These are phyloP conservation scores for Drosophila maculinotata DNA, from an alignment of 2,888 invertebrate species.

Conservation along the genomic window DNA sequence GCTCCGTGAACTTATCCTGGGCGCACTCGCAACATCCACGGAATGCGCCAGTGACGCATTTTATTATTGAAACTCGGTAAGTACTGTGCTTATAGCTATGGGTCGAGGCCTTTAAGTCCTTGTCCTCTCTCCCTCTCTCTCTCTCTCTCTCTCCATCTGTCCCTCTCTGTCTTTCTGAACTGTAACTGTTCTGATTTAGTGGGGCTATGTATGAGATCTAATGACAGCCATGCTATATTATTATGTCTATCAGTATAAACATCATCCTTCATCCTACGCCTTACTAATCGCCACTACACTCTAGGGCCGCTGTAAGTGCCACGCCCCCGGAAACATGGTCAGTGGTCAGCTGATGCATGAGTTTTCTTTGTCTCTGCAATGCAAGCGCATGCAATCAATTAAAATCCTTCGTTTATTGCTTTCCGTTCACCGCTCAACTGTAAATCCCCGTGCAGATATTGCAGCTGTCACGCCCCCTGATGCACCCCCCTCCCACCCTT, in stretches of 20 bases:
- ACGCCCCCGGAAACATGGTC: slow-evolving; percentile 17
- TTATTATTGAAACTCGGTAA: slow-evolving; percentile 91
- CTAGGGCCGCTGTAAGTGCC: not conserved
- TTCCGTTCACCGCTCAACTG: slow-evolving; percentile 27
- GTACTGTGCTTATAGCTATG: slow-evolving; percentile 71
- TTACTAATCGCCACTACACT: slow-evolving; percentile 1
- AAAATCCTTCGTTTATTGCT: slow-evolving; percentile 58
- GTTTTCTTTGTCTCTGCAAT: slow-evolving; percentile 4
- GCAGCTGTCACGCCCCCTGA: slow-evolving; percentile 23
- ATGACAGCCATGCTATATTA: not conserved
- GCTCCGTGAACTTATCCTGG: slow-evolving; percentile 91
- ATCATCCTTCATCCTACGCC: not conserved
- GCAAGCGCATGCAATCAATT: slow-evolving; percentile 56
- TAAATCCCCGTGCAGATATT: slow-evolving; percentile 17
- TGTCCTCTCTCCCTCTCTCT: not conserved
- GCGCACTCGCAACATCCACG: slow-evolving; percentile 89
- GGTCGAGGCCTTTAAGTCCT: slow-evolving; percentile 6
- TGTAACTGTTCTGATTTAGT: slow-evolving; percentile 1
- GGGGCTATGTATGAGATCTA: not conserved
- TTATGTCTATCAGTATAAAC: slow-evolving; percentile 3
- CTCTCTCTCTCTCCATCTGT: not conserved
- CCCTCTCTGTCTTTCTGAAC: not conserved
- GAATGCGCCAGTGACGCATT: slow-evolving; percentile 89
- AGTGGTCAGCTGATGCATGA: slow-evolving; percentile 11
- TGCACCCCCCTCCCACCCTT: too few relatives aligned